phyloP scores from a whole-genome alignment of 2,888 invertebrate genomes.

The Mimachlamys varia region DNA sequence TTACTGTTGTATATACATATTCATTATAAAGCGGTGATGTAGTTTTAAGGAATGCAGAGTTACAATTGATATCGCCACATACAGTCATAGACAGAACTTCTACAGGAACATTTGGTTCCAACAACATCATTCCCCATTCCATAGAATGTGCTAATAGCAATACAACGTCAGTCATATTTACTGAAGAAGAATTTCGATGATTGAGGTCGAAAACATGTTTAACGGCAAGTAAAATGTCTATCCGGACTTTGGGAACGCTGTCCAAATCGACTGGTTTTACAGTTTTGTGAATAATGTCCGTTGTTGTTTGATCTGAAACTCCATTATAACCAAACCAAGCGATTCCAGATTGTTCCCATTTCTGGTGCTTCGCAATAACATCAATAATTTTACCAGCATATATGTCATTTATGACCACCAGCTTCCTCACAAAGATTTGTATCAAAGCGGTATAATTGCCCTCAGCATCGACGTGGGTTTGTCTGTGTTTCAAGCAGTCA shows the following conservation, averaged over 20 bases:
- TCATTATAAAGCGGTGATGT: neutral
- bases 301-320: neutral
- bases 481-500: neutral
- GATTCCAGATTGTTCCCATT: neutral
- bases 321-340: neutral
- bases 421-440: neutral
- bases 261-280: neutral
- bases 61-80: slow-evolving; percentile 13
- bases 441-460: neutral
- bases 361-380: neutral
- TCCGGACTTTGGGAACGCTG: neutral
- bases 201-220: neutral
- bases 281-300: neutral
- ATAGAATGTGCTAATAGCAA: neutral
- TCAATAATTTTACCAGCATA: neutral
- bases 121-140: neutral
- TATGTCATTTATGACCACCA: neutral
- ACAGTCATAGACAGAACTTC: neutral
- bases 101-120: neutral
- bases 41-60: neutral
- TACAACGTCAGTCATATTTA: neutral
- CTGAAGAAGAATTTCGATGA: neutral
- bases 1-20: neutral
- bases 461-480: neutral
- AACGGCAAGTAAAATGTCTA: neutral